Base-by-base conservation (phyloP, 2,797 vertebrate species). In the Malacoctenus gilli region DNA sequence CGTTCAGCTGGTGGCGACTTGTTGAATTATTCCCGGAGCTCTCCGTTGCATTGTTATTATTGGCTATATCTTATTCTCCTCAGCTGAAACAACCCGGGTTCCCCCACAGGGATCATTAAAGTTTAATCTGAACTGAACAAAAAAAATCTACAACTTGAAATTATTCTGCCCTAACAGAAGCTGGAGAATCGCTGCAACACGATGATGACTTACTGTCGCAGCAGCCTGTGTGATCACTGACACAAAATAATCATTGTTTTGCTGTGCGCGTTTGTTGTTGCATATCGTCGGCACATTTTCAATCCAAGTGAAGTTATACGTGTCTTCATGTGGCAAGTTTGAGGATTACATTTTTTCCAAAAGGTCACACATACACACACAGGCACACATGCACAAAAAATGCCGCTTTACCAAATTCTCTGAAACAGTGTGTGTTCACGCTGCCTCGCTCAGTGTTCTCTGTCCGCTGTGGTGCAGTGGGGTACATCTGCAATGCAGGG, bases 401-500 rank as follows among this genome's bases (percentile, higher is more conserved):
- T 40, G 20, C 43, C 75, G 22, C 36, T 68, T 75, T 57, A 60
- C 57, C 59, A 74, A 63, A 64, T 68, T 30, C 61, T 53, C 59
- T 65, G 31, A 49, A 62, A 67, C 48, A 47, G 43, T 39, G 70
- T 49, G 54, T 75, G 55, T 62, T 66, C 72, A 66, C 79, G 44
- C 32, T 65, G 65, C 52, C 56, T 66, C 61, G 61, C 68, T 77
- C 73, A 39, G 51, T 37, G 57, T 71, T 80, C 72, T 84, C 68
- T 61, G 79, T 78, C 72, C 81, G 77, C 72, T 61, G 22, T 82
- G 77, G 79, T 19, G 79, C 83, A 85, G 83, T 77, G 65, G 82
- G 85, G 83, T 81, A 82, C 77, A 88, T 88, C 83, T 85, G 89
- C 84, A 85, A 87, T 87, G 83, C 85, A 80, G 82, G 75, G 80